These are phyloP conservation scores for Prionailurus bengalensis DNA, from an alignment of 2,113 vertebrate species.

Conservation along the genomic window DNA sequence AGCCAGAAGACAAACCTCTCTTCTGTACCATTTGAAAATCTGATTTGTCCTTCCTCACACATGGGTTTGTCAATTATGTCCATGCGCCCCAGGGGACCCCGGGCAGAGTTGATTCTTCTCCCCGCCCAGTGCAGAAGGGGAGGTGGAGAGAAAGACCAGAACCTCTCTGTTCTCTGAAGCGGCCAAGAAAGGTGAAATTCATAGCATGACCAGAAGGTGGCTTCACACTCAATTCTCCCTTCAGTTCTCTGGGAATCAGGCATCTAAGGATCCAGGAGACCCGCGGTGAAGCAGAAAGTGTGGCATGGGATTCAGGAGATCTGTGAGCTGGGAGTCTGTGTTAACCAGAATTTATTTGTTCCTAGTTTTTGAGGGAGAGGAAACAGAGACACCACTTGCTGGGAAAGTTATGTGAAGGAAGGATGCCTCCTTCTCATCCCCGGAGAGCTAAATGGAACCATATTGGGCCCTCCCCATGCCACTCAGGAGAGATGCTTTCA, in stretches of 20 bases:
- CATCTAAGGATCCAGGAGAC: neutral
- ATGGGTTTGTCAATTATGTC: neutral
- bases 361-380: conserved; percentile 49
- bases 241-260: neutral
- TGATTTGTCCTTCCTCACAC: neutral
- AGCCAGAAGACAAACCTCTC: neutral
- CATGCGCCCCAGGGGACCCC: too few species aligned
- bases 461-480: conserved; percentile 57
- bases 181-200: neutral
- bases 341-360: conserved; percentile 65
- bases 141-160: neutral
- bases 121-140: neutral
- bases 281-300: neutral
- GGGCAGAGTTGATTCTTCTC: neutral
- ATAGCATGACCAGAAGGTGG: neutral
- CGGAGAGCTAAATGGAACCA: conserved; percentile 75
- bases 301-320: neutral
- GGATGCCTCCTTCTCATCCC: conserved; percentile 61
- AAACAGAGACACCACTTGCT: conserved; percentile 77
- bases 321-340: neutral
- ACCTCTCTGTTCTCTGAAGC: neutral
- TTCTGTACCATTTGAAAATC: neutral
- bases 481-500: conserved; percentile 67
- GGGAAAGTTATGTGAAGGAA: conserved; percentile 73
- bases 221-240: neutral